phyloP scores from a whole-genome alignment of 2,888 invertebrate species.

The Amaurobius ferox region DNA sequence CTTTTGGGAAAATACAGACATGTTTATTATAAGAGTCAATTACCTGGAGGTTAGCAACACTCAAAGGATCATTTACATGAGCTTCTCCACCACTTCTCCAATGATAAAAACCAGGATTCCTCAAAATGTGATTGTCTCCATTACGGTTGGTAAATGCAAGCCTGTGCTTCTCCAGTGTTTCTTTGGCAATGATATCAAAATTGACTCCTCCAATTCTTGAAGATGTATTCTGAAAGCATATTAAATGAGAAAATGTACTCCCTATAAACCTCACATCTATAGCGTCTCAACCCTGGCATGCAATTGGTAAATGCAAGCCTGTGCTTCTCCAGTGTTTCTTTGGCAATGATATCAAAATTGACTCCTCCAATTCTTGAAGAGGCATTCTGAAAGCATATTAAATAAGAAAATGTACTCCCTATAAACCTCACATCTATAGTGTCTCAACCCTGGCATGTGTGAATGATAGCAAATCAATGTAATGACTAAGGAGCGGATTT shows the following conservation, averaged over 20 bases:
- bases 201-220: constrained; percentile 90
- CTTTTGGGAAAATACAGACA: too few relatives aligned
- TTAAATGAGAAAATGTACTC: too few relatives aligned
- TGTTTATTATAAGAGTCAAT: not conserved
- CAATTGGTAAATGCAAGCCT: constrained; percentile 84
- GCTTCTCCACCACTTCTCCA: constrained; percentile 99
- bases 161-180: constrained; percentile 88
- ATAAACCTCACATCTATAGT: too few relatives aligned
- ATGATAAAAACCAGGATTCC: constrained; percentile 95
- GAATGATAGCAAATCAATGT: too few relatives aligned
- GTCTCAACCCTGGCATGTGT: constrained; percentile 76
- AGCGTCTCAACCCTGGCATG: constrained; percentile 67
- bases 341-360: constrained; percentile 90
- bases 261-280: too few relatives aligned
- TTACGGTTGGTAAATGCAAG: constrained; percentile 84
- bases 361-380: constrained; percentile 89
- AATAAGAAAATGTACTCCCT: too few relatives aligned
- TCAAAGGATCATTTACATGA: constrained; percentile 96
- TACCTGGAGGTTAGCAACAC: constrained; percentile 86
- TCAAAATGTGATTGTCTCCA: constrained; percentile 85
- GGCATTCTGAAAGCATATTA: constrained; percentile 80
- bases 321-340: constrained; percentile 90
- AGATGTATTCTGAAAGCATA: constrained; percentile 80
- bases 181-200: constrained; percentile 90
- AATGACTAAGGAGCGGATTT: too few relatives aligned